Evolutionary conservation across 2,888 invertebrate genomes (phyloP).

Genomic region (Ceratothoa steindachneri): DNA sequence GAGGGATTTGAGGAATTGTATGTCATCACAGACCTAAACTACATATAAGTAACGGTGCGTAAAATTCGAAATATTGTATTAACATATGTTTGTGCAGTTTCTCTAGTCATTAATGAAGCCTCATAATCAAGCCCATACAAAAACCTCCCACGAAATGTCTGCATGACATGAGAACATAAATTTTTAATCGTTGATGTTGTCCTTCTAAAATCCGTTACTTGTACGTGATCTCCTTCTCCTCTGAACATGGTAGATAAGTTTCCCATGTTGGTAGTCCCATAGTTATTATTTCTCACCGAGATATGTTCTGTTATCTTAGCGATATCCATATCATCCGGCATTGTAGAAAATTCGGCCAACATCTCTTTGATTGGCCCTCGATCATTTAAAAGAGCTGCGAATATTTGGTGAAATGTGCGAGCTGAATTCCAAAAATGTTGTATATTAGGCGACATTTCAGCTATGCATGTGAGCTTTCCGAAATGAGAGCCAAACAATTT

Average conservation of each 20-base stretch:
- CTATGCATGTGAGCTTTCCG: not conserved
- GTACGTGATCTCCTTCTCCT: not conserved
- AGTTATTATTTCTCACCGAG: not conserved
- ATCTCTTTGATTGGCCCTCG: not conserved
- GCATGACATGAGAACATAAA: slow-evolving; percentile 42
- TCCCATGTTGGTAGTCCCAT: slow-evolving; percentile 20
- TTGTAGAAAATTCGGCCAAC: not conserved
- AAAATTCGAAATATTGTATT: not conserved
- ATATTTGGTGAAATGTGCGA: not conserved
- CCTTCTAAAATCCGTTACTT: not conserved
- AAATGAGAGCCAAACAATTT: slow-evolving; percentile 18
- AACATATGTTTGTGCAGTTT: slow-evolving; percentile 15
- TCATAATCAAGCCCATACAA: slow-evolving; percentile 43
- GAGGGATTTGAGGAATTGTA: too few relatives aligned
- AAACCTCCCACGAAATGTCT: slow-evolving; percentile 43
- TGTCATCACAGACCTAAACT: too few relatives aligned
- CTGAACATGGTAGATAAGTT: slow-evolving; percentile 11
- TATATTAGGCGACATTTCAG: not conserved
- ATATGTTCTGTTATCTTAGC: not conserved
- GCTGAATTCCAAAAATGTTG: slow-evolving; percentile 25
- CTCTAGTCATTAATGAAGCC: slow-evolving; percentile 26
- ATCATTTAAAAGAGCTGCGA: not conserved
- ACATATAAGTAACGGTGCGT: not conserved
- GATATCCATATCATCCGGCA: not conserved
- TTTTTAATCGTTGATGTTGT: not conserved